Percentiles rank a stretch among this genome's conserved stretches.
phyloP scores from a whole-genome alignment of 1,140 invertebrate species.

The Mycetomoellerius zeteki region DNA sequence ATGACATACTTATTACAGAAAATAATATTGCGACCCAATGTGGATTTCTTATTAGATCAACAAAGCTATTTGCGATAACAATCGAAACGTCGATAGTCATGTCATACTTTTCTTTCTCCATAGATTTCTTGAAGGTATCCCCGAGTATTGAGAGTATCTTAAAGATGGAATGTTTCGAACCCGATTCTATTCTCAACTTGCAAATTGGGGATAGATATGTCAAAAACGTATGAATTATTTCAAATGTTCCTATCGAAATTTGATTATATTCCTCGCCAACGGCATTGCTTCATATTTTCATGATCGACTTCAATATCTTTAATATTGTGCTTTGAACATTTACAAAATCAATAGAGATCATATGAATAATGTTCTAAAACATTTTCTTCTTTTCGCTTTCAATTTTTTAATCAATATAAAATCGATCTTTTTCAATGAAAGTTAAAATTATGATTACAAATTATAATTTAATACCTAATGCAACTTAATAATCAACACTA shows the following conservation, averaged over 20 bases:
- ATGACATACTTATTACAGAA: constrained; percentile 23
- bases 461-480: not conserved
- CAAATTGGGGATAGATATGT: constrained; percentile 15
- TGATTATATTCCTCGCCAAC: not conserved
- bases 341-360: not conserved
- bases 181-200: constrained; percentile 6
- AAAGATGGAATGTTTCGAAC: not conserved
- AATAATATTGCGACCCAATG: constrained; percentile 22
- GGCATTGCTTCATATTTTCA: constrained; percentile 4
- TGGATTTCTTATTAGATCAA: constrained; percentile 19
- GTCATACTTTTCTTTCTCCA: constrained; percentile 1
- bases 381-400: not conserved
- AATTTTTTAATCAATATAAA: not conserved
- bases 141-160: too few relatives aligned
- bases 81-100: not conserved
- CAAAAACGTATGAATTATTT: constrained; percentile 42
- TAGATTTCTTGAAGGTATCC: not conserved
- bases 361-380: not conserved
- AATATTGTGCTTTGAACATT: constrained; percentile 23
- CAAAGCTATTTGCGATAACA: constrained; percentile 5
- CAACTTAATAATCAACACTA: not conserved
- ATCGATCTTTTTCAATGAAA: not conserved
- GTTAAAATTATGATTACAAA: constrained; percentile 1
- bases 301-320: constrained; percentile 12
- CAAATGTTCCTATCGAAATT: constrained; percentile 21